Evolutionary conservation across 1,140 invertebrate species (phyloP).

Genomic region (Drosophila eugracilis): DNA sequence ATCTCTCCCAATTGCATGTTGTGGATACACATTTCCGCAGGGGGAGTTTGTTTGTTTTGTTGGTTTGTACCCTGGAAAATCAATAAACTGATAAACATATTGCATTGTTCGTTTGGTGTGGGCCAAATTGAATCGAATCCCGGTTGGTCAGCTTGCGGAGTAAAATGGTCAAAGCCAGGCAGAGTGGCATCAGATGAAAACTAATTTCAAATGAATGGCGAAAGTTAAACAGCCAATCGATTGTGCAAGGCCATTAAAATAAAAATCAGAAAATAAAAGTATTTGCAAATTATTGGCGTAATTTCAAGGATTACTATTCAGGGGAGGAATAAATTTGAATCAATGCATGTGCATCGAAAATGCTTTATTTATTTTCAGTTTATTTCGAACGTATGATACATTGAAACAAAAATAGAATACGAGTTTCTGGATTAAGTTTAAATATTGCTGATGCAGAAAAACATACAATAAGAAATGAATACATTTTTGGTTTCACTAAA

Average conservation of each 20-base stretch:
- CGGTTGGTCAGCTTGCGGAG: slow-evolving; percentile 24
- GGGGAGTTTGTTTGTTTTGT: neutral
- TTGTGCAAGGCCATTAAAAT: neutral
- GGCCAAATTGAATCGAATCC: slow-evolving; percentile 53
- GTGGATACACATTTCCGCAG: slow-evolving; percentile 57
- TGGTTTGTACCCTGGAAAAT: slow-evolving; percentile 50
- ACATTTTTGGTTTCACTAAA: neutral
- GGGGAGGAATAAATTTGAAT: neutral
- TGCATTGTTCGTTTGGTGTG: slow-evolving; percentile 52
- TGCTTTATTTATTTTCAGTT: neutral
- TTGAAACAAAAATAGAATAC: neutral
- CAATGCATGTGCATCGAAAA: neutral
- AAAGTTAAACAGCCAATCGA: slow-evolving; percentile 23
- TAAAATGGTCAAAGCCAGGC: slow-evolving; percentile 8
- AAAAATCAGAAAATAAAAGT: slow-evolving; percentile 3
- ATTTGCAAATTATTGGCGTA: slow-evolving; percentile 12
- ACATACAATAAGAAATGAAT: neutral
- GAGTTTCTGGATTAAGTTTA: neutral
- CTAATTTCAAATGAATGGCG: slow-evolving; percentile 53
- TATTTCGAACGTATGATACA: neutral
- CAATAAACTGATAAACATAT: slow-evolving; percentile 81
- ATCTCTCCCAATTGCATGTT: slow-evolving; percentile 18
- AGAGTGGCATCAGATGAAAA: slow-evolving; percentile 16
- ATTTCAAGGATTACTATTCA: slow-evolving; percentile 23
- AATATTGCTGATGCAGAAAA: neutral